Base-by-base conservation (phyloP, 1,140 invertebrate species). In the Thaumatotibia leucotreta region DNA sequence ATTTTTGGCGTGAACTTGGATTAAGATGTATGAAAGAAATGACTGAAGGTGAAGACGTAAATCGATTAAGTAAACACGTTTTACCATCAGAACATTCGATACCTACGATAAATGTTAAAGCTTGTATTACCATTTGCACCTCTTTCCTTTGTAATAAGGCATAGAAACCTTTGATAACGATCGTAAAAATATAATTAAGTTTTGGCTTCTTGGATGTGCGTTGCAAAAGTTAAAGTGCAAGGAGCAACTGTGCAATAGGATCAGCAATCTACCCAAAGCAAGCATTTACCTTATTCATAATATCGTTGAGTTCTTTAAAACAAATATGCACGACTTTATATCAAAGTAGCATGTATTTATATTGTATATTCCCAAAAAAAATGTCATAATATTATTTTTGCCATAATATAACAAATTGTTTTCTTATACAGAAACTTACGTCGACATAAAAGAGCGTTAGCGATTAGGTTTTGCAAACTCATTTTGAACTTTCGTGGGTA, bases 21-120 rank as follows among this genome's bases (percentile, higher is more conserved):
- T 58, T 58, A 58, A 58, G 52, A 29, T 17, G 52, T 58, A 58
- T 31, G 52, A 58, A 58, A 58, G 52, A 29, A 58, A 58, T n/a
- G 29, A 58, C 24, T 58, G 11, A 14, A 10, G 10, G 2, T 39
- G 14, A 39, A 20, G 39, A 58, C 24, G 9, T 58, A 58, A 58
- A 14, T 27, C 24, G 52, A 58, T 58, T 58, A 58, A 58, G 24
- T 20, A 58, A 58, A 31, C 24, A 2, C 27, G 52, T 54, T 52
- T 17, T 31, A 45, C 17, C 4, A 45, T 45, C 20, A 45, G 17
- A 45, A 5, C 3, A 33, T 17, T 45, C 2, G 4, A 10, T 39
- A 39, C n/a, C 35, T 45, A 45, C 14, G 14, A 0, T 45, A 45
- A 1, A 45, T 17, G n/a, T 45, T 9, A 45, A 29, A 39, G n/a